These are phyloP conservation scores for Eupelmus urozonus DNA, from an alignment of 2,888 invertebrate genomes.

Conservation along the genomic window DNA sequence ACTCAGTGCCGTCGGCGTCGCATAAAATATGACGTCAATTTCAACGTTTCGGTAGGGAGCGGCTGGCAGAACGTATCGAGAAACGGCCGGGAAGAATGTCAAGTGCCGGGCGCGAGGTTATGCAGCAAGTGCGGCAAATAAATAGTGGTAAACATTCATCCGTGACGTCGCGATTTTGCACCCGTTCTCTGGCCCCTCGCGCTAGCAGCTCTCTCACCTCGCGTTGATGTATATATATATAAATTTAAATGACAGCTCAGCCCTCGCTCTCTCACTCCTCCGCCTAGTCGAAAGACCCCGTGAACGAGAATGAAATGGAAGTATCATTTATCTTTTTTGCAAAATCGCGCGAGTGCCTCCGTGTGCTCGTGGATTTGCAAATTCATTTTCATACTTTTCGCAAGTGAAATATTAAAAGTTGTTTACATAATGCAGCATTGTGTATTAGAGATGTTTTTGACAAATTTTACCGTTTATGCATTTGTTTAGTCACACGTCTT, in stretches of 20 bases:
- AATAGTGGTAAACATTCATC: conserved; percentile 36
- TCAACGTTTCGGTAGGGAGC: neutral
- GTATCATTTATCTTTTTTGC: neutral
- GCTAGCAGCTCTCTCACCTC: neutral
- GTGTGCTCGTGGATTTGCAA: neutral
- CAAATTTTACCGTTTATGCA: neutral
- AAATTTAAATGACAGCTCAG: neutral
- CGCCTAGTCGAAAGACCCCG: neutral
- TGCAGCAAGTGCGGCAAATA: neutral
- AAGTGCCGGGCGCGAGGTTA: neutral
- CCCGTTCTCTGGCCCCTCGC: neutral
- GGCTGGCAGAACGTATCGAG: neutral
- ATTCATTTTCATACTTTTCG: conserved; percentile 7
- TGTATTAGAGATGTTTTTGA: neutral
- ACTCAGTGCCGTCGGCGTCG: too few species aligned
- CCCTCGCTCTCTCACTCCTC: neutral
- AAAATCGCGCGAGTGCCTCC: too few species aligned
- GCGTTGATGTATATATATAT: conserved; percentile 5
- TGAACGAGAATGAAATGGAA: conserved; percentile 8
- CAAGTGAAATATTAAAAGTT: neutral
- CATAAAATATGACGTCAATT: conserved; percentile 29
- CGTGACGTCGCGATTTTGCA: conserved; percentile 8
- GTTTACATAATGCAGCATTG: neutral
- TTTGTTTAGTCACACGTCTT: neutral
- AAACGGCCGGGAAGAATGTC: conserved; percentile 17